A percentile compares a stretch with the other conserved stretches of the same genome.
These are phyloP conservation scores for Dysdera silvatica DNA, from an alignment of 1,140 invertebrate species.

Conservation along the genomic window DNA sequence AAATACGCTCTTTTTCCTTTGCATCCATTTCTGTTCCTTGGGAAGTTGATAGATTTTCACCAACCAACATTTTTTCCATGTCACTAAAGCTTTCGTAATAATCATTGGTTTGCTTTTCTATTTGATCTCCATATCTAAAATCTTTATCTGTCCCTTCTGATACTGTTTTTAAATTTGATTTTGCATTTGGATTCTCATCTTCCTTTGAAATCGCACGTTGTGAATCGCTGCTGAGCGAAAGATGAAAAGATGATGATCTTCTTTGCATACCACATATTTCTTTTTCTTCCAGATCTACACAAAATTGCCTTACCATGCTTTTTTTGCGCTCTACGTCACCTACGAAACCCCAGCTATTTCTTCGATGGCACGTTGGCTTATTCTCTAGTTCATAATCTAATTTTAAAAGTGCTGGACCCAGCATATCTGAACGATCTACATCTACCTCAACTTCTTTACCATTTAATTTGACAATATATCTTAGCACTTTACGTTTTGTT, in stretches of 20 bases:
- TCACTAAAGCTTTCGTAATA: too few species aligned
- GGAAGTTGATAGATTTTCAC: neutral
- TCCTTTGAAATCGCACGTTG: neutral
- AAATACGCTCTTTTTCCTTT: neutral
- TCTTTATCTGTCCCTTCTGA: neutral
- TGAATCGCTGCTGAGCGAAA: neutral
- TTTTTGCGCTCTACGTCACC: constrained; percentile 23
- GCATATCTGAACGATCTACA: neutral
- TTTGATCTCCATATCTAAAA: neutral
- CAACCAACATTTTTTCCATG: too few species aligned
- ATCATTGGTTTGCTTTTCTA: too few species aligned
- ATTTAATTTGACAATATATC: constrained; percentile 21
- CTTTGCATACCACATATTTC: neutral
- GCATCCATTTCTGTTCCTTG: neutral
- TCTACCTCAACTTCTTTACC: constrained; percentile 19
- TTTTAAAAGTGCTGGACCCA: constrained; percentile 10
- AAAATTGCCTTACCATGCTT: constrained; percentile 19
- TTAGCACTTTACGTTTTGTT: constrained; percentile 12
- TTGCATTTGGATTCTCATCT: neutral
- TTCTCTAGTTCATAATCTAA: constrained; percentile 20
- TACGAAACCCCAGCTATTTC: constrained; percentile 25
- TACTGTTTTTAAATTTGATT: neutral
- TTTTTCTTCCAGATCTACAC: constrained; percentile 1
- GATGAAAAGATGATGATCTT: neutral
- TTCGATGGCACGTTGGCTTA: neutral